phyloP scores from a whole-genome alignment of 2,797 vertebrate species.

The Neopelma chrysocephalum region DNA sequence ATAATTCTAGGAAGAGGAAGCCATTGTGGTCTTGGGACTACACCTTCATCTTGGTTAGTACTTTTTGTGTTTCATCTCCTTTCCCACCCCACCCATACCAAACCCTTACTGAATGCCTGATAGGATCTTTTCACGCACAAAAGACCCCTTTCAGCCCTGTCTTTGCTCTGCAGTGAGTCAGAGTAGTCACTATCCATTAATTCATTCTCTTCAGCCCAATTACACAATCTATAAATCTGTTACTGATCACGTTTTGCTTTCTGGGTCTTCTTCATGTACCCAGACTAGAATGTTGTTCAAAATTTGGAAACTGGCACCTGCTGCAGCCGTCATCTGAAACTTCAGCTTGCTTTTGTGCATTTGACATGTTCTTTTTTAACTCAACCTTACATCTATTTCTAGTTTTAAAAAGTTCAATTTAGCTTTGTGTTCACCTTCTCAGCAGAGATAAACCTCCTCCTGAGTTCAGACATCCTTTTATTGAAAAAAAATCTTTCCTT shows the following conservation, averaged over 20 bases:
- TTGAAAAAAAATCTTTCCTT: background rate
- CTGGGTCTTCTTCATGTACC: background rate
- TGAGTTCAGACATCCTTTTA: background rate
- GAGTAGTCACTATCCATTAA: background rate
- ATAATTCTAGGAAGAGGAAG: background rate
- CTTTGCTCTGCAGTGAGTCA: background rate
- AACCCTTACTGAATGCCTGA: background rate
- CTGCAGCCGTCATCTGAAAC: background rate
- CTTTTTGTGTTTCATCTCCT: background rate
- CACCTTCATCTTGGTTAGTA: too few species aligned
- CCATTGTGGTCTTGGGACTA: background rate
- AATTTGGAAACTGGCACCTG: background rate
- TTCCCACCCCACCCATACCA: accelerated
- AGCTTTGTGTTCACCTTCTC: background rate
- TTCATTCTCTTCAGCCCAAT: background rate
- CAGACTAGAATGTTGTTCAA: background rate
- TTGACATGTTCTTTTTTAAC: background rate
- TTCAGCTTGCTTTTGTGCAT: background rate
- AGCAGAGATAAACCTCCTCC: background rate
- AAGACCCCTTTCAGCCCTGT: background rate
- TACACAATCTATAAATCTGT: background rate
- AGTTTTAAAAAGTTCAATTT: background rate
- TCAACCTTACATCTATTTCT: background rate
- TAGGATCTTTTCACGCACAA: background rate
- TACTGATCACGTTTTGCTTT: background rate